These are phyloP conservation scores for Homarus americanus DNA, from an alignment of 1,140 invertebrate species.

Conservation along the genomic window DNA sequence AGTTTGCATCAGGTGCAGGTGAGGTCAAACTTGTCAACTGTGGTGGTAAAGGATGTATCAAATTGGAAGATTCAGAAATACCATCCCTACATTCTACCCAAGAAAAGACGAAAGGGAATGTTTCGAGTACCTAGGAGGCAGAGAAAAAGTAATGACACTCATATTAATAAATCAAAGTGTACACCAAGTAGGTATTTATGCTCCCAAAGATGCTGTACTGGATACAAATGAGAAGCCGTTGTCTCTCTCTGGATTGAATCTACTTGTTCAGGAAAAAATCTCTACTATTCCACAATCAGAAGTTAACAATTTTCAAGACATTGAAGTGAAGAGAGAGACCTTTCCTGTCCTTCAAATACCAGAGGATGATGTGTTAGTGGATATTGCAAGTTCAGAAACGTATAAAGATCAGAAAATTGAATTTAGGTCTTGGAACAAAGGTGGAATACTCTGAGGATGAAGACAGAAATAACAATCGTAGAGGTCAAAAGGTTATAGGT, in stretches of 20 bases:
- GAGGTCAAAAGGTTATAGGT: not conserved
- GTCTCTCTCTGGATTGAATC: no score
- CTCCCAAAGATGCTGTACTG: no score
- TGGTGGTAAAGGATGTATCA: not conserved
- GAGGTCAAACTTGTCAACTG: not conserved
- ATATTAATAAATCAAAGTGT: not conserved
- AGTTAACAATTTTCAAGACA: not conserved
- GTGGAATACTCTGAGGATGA: not conserved
- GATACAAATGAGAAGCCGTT: no score
- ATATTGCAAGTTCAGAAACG: not conserved
- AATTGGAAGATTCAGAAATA: not conserved
- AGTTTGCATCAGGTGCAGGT: not conserved
- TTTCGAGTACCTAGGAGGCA: not conserved
- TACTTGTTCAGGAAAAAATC: no score
- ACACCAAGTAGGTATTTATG: no score
- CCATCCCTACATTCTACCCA: conserved; percentile 28
- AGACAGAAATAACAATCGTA: not conserved
- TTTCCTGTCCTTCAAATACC: not conserved
- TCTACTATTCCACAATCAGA: not conserved
- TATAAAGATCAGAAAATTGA: not conserved
- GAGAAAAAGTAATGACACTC: not conserved
- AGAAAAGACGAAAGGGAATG: conserved; percentile 13
- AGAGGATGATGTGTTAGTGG: not conserved
- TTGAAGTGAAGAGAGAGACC: not conserved
- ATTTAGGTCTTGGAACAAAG: not conserved